phyloP scores from a whole-genome alignment of 2,888 invertebrate species.

The Eupithecia subfuscata region DNA sequence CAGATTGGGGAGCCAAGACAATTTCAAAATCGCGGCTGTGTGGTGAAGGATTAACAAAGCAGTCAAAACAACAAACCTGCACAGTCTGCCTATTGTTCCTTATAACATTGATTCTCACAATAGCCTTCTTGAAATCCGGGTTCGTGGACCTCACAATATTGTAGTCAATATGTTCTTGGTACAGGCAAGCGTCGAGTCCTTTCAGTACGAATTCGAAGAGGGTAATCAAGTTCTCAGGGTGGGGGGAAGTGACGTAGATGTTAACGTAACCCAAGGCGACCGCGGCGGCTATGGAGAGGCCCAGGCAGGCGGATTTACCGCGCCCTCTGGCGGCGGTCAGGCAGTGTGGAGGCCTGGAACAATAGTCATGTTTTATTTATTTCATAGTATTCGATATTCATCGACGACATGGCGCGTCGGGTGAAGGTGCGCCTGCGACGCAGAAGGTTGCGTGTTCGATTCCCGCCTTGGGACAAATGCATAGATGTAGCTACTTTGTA shows the following conservation, averaged over 20 bases:
- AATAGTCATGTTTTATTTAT: background rate
- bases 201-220: slow-evolving; percentile 98
- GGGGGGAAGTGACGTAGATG: slow-evolving; percentile 98
- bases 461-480: too few relatives aligned
- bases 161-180: slow-evolving; percentile 98
- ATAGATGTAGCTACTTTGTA: too few relatives aligned
- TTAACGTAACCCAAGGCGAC: slow-evolving; percentile 94
- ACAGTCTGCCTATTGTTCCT: slow-evolving; percentile 96
- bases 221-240: slow-evolving; percentile 98
- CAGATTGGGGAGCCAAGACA: too few relatives aligned
- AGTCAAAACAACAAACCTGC: slow-evolving; percentile 83
- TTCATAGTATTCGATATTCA: too few relatives aligned
- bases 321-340: slow-evolving; percentile 98
- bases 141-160: slow-evolving; percentile 97
- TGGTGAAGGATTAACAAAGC: too few relatives aligned
- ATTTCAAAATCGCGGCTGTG: too few relatives aligned
- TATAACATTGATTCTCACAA: slow-evolving; percentile 95
- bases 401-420: too few relatives aligned
- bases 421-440: too few relatives aligned
- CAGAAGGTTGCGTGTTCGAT: too few relatives aligned
- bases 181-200: slow-evolving; percentile 95
- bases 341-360: slow-evolving; percentile 93
- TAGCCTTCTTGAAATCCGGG: slow-evolving; percentile 97
- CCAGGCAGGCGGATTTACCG: slow-evolving; percentile 99
- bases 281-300: slow-evolving; percentile 94